Conservation (phyloP, 2,113 vertebrate species). For the Forbesichthys papilliferus region DNA sequence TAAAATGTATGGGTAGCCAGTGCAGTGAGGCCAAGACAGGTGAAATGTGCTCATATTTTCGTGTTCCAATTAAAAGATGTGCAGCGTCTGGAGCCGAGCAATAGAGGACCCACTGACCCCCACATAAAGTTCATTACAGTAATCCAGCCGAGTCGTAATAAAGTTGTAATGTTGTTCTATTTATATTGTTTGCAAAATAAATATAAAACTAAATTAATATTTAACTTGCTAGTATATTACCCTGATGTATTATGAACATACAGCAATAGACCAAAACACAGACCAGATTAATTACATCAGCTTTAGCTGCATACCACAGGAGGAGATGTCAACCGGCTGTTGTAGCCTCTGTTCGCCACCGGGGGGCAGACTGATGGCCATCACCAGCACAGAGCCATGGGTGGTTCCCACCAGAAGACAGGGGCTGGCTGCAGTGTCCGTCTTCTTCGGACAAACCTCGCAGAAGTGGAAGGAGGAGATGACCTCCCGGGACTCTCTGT, state of each 20-base stretch:
- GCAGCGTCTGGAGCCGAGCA: too few relatives aligned
- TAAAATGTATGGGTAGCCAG: too few relatives aligned
- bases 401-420: conserved; percentile 94
- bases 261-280: too few relatives aligned
- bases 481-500: conserved; percentile 91
- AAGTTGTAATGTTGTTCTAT: background rate
- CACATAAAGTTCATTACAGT: too few relatives aligned
- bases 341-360: conserved; percentile 87
- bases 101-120: too few relatives aligned
- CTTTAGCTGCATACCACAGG: conserved; percentile 81
- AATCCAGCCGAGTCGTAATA: too few relatives aligned
- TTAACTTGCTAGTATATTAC: too few relatives aligned
- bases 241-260: too few relatives aligned
- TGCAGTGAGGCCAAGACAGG: too few relatives aligned
- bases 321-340: conserved; percentile 87
- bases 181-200: background rate
- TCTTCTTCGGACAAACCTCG: conserved; percentile 89
- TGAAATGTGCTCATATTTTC: too few relatives aligned
- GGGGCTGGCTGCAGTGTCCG: conserved; percentile 77
- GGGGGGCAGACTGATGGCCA: conserved; percentile 85
- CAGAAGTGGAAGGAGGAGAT: conserved; percentile 93
- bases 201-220: background rate
- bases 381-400: conserved; percentile 86
- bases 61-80: too few relatives aligned
- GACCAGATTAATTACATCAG: too few relatives aligned